A percentile compares a stretch with the other conserved stretches of the same genome.
These are phyloP conservation scores for Troides oblongomaculatus DNA, from an alignment of 2,888 invertebrate genomes.

Conservation along the genomic window DNA sequence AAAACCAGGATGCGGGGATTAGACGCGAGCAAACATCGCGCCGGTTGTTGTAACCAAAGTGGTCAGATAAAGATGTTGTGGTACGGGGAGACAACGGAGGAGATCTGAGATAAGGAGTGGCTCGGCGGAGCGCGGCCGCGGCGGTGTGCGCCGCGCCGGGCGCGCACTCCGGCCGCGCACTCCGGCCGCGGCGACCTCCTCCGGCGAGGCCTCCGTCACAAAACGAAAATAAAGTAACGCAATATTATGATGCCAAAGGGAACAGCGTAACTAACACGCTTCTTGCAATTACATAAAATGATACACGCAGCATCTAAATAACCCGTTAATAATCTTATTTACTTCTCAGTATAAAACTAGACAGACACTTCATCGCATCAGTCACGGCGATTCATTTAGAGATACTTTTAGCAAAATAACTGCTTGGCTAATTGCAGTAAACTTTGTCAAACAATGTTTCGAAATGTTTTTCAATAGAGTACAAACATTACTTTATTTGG, in stretches of 20 bases:
- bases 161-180: conserved; percentile 26
- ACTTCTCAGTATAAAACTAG: no score
- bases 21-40: conserved; percentile 59
- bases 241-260: background rate
- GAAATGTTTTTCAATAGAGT: no score
- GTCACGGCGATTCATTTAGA: no score
- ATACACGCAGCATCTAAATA: no score
- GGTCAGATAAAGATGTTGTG: conserved; percentile 65
- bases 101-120: conserved; percentile 62
- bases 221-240: conserved; percentile 1
- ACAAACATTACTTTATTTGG: no score
- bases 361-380: no score
- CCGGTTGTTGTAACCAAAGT: conserved; percentile 58
- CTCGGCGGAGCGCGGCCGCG: conserved; percentile 36
- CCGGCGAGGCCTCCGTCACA: background rate
- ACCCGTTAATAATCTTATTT: no score
- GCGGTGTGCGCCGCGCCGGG: conserved; percentile 30
- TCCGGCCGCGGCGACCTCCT: background rate
- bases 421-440: no score
- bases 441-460: no score
- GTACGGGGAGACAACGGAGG: conserved; percentile 46
- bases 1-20: conserved; percentile 68
- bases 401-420: no score
- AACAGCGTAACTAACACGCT: background rate
- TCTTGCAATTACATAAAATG: no score